Evolutionary conservation across 1,140 invertebrate genomes (phyloP).

Genomic region (Lepeophtheirus salmonis): DNA sequence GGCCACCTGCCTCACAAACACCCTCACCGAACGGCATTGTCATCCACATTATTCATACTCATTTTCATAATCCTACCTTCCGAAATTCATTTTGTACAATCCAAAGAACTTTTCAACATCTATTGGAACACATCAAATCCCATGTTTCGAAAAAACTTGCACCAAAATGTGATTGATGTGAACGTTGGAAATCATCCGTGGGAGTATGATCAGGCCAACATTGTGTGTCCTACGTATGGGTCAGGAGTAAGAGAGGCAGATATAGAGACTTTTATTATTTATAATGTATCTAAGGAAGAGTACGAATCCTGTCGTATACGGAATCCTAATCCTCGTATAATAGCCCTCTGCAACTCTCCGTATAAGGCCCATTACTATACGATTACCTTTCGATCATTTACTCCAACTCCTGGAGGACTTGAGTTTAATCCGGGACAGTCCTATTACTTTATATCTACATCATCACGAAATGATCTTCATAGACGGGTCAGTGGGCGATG

Average conservation of each 20-base stretch:
- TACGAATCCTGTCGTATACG: slow-evolving; percentile 88
- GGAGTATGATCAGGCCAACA: slow-evolving; percentile 86
- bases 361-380: slow-evolving; percentile 75
- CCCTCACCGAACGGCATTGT: no score
- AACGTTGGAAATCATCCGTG: slow-evolving; percentile 81
- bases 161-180: slow-evolving; percentile 86
- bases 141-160: slow-evolving; percentile 92
- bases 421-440: slow-evolving; percentile 84
- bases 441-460: slow-evolving; percentile 87
- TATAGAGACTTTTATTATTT: slow-evolving; percentile 2
- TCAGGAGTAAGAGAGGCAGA: slow-evolving; percentile 40
- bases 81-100: no score
- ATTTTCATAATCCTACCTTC: no score
- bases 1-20: no score
- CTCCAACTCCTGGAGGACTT: slow-evolving; percentile 76
- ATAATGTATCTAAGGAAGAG: slow-evolving; percentile 62
- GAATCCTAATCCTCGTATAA: slow-evolving; percentile 71
- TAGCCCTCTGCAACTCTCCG: slow-evolving; percentile 86
- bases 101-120: background rate
- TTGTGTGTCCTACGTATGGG: slow-evolving; percentile 78
- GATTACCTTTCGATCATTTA: slow-evolving; percentile 85
- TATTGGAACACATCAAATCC: slow-evolving; percentile 26
- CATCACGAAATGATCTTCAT: slow-evolving; percentile 71
- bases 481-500: slow-evolving; percentile 72
- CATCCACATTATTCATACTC: no score